Evolutionary conservation across 2,888 invertebrate species (phyloP).

Genomic region (Polydrusus tereticollis): DNA sequence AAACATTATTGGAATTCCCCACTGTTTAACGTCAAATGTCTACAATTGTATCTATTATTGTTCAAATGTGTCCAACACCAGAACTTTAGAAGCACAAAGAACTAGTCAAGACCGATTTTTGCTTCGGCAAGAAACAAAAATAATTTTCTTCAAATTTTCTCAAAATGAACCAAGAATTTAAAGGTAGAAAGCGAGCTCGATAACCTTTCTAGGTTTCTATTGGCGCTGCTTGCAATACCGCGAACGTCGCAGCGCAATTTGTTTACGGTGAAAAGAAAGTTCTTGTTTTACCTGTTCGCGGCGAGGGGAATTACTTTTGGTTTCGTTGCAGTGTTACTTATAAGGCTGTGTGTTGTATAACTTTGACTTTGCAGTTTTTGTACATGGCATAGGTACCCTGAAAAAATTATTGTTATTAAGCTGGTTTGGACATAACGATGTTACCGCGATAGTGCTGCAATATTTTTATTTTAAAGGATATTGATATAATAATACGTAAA

Average conservation of each 20-base stretch:
- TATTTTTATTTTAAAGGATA: too few relatives aligned
- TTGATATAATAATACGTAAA: too few relatives aligned
- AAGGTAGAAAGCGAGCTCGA: conserved; percentile 38
- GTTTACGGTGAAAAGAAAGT: conserved; percentile 36
- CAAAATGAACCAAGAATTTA: neutral
- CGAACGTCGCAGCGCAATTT: conserved; percentile 2
- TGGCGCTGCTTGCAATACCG: conserved; percentile 20
- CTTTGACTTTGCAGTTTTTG: conserved; percentile 2
- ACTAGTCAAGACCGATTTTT: neutral
- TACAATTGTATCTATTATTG: neutral
- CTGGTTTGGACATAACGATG: conserved; percentile 14
- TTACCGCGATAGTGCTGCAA: neutral
- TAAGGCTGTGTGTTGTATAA: conserved; percentile 35
- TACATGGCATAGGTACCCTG: neutral
- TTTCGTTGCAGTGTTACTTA: conserved; percentile 33
- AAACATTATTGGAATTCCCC: neutral
- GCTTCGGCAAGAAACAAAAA: neutral
- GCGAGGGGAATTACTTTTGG: conserved; percentile 36
- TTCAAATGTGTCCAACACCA: neutral
- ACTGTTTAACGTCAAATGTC: neutral
- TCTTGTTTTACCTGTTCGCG: conserved; percentile 11
- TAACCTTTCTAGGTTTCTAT: conserved; percentile 39
- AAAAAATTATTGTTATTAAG: conserved; percentile 10
- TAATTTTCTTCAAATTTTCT: conserved; percentile 10
- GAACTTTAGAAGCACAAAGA: neutral